phyloP scores from a whole-genome alignment of 2,888 invertebrate genomes.

The Drosophila nr. medialis region DNA sequence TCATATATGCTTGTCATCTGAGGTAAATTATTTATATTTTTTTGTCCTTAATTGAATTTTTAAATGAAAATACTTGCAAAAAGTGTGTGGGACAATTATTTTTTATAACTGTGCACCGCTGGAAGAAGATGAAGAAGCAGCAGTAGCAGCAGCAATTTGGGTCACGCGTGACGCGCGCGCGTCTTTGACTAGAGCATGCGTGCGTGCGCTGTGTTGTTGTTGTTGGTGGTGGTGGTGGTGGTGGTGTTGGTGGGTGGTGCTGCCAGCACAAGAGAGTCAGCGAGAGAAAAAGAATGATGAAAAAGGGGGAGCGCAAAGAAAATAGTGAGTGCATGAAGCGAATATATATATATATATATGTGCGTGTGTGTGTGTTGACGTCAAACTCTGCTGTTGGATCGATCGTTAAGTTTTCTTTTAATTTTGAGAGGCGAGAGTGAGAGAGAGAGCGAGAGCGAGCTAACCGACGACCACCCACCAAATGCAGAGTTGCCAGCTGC shows the following conservation, averaged over 20 bases:
- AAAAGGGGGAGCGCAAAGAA: not conserved
- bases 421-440: conserved; percentile 5
- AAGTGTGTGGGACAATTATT: conserved; percentile 4
- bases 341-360: conserved; percentile 1
- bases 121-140: not conserved
- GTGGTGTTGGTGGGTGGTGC: conserved; percentile 10
- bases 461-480: conserved; percentile 51
- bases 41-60: conserved; percentile 22
- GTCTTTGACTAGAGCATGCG: conserved; percentile 45
- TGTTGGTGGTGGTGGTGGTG: not conserved
- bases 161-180: conserved; percentile 73
- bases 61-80: conserved; percentile 5
- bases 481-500: conserved; percentile 65
- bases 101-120: conserved; percentile 15
- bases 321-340: conserved; percentile 27
- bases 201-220: conserved; percentile 17
- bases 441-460: not conserved
- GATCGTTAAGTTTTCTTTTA: conserved; percentile 56
- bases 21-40: not conserved
- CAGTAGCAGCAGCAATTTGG: conserved; percentile 52
- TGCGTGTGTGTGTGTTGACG: conserved; percentile 24
- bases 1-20: not conserved
- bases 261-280: not conserved
- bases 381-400: conserved; percentile 25
- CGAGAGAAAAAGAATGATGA: conserved; percentile 6